A percentile compares a stretch with the other conserved stretches of the same genome.
phyloP scores from a whole-genome alignment of 2,888 invertebrate genomes.

The Troides helena region DNA sequence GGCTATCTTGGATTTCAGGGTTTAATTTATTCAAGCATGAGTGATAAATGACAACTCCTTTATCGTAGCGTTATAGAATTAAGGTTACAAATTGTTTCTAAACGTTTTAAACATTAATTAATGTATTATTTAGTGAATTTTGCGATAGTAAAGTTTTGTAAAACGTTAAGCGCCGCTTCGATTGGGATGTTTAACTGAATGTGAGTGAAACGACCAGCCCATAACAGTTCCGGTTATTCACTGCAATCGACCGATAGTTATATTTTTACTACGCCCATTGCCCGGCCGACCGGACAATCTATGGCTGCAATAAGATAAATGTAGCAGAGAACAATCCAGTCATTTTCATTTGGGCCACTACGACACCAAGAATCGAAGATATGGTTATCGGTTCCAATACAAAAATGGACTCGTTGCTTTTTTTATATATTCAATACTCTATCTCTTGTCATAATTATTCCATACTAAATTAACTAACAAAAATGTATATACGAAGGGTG shows the following conservation, averaged over 20 bases:
- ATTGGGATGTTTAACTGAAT: neutral
- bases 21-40: slow-evolving; percentile 13
- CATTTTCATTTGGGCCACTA: too few relatives aligned
- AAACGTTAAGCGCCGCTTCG: neutral
- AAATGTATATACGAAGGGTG: too few relatives aligned
- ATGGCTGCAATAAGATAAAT: neutral
- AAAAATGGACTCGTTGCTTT: too few relatives aligned
- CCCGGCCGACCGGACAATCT: neutral
- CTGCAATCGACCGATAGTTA: neutral
- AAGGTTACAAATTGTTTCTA: neutral
- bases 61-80: neutral
- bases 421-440: too few relatives aligned
- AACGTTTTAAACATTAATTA: neutral
- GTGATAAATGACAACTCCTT: slow-evolving; percentile 6
- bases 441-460: too few relatives aligned
- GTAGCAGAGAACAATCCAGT: neutral
- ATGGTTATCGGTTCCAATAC: too few relatives aligned
- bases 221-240: slow-evolving; percentile 1
- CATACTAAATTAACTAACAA: too few relatives aligned
- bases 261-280: neutral
- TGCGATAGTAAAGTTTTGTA: neutral
- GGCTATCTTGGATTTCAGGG: slow-evolving; percentile 9
- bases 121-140: neutral
- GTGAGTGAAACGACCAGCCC: neutral
- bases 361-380: too few relatives aligned